Percentiles rank a stretch among this genome's conserved stretches.
Conservation (phyloP, 2,888 invertebrate genomes). For the Hecatera dysodea region DNA sequence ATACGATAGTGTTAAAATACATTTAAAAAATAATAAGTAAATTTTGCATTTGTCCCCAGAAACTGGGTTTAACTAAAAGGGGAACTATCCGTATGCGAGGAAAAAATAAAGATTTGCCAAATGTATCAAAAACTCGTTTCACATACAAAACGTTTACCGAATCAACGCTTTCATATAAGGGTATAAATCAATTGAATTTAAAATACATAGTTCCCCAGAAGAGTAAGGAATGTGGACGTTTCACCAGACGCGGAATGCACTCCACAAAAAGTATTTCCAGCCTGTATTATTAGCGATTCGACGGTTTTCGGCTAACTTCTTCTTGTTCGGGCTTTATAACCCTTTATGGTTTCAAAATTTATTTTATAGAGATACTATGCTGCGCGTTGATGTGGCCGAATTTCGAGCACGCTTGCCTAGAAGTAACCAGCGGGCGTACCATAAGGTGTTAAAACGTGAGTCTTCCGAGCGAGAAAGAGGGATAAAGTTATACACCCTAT, state of each 20-base stretch:
- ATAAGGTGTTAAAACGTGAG: no score
- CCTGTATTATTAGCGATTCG: conserved; percentile 19
- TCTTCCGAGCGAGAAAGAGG: no score
- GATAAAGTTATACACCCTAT: no score
- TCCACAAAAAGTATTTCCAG: conserved; percentile 49
- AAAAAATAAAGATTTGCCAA: neutral
- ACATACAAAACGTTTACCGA: conserved; percentile 6
- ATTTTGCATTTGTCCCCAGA: no score
- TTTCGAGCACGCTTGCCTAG: no score
- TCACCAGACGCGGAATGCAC: conserved; percentile 52
- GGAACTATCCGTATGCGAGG: neutral
- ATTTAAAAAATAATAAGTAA: no score
- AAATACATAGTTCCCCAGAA: conserved; percentile 46
- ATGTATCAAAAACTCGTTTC: neutral
- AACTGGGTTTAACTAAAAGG: neutral
- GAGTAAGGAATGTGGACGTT: conserved; percentile 46
- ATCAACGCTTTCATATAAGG: conserved; percentile 30
- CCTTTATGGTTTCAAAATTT: neutral
- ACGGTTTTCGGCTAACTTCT: conserved; percentile 19
- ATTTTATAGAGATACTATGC: no score
- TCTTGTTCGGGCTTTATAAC: conserved; percentile 3
- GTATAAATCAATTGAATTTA: conserved; percentile 52
- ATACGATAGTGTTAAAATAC: no score
- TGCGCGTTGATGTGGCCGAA: no score
- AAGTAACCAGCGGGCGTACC: no score